Evolutionary conservation across 2,888 invertebrate species (phyloP).

Genomic region (Acanthococcus lagerstroemiae): DNA sequence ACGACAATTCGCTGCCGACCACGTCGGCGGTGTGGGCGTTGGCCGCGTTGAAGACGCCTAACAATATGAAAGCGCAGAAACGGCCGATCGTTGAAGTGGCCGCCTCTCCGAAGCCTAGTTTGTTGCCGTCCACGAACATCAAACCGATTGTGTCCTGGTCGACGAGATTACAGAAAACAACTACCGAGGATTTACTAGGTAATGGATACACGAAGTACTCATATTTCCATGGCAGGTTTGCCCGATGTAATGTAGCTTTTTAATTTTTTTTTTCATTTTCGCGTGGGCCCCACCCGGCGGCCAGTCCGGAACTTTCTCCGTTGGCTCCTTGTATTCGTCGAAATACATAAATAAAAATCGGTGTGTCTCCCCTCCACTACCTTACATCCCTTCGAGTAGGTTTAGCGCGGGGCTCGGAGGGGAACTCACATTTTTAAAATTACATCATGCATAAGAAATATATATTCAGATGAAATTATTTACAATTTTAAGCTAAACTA

Average conservation of each 20-base stretch:
- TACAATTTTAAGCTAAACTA: no score
- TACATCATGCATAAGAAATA: no score
- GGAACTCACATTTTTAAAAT: no score
- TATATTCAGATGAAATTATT: no score
- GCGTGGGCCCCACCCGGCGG: neutral
- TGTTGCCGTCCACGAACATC: slow-evolving; percentile 18
- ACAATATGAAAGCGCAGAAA: slow-evolving; percentile 12
- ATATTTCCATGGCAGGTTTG: no score
- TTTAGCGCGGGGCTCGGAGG: no score
- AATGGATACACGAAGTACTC: no score
- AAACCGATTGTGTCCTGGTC: slow-evolving; percentile 35
- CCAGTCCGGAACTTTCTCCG: neutral
- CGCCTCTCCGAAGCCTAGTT: neutral
- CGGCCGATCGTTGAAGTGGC: slow-evolving; percentile 15
- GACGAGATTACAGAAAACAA: slow-evolving; percentile 33
- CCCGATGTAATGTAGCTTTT: no score
- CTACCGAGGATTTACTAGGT: slow-evolving; percentile 16
- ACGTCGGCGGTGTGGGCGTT: slow-evolving; percentile 48
- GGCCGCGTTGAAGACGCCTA: slow-evolving; percentile 44
- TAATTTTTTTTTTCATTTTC: neutral
- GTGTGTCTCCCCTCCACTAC: no score
- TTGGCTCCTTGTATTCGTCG: neutral
- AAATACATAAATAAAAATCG: no score
- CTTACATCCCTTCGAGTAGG: no score
- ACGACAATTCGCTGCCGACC: slow-evolving; percentile 43